Percentiles rank a stretch among this genome's conserved stretches.
Conservation (phyloP, 1,140 invertebrate species). For the Colletes latitarsis region DNA sequence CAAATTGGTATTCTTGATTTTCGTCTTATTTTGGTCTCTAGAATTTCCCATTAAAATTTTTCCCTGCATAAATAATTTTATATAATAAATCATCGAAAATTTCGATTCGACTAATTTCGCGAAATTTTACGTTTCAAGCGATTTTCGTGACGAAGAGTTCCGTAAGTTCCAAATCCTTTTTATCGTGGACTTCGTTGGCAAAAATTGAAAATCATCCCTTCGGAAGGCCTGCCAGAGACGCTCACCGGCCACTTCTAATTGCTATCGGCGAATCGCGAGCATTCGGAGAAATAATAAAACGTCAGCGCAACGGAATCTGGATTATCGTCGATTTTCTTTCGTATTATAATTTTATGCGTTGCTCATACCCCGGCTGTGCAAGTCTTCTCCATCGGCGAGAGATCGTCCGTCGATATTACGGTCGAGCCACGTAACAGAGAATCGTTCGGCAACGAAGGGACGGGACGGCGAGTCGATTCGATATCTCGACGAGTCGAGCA, state of each 20-base stretch:
- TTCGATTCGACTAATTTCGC: too few relatives aligned
- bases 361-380: not conserved
- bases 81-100: too few relatives aligned
- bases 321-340: slow-evolving; percentile 7
- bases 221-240: not conserved
- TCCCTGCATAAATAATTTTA: too few relatives aligned
- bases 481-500: slow-evolving; percentile 16
- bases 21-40: too few relatives aligned
- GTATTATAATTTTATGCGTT: slow-evolving; percentile 2
- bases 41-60: too few relatives aligned
- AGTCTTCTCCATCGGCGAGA: not conserved
- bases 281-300: not conserved
- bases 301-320: not conserved
- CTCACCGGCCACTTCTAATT: slow-evolving; percentile 26
- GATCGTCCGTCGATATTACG: not conserved
- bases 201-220: not conserved
- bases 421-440: not conserved
- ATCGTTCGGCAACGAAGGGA: not conserved
- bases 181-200: not conserved
- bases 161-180: too few relatives aligned
- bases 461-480: not conserved
- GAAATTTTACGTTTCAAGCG: too few relatives aligned
- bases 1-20: too few relatives aligned
- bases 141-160: too few relatives aligned
- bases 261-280: slow-evolving; percentile 15